Evolutionary conservation across 2,888 invertebrate species (phyloP).

Genomic region (Drosophila fulvimacula): DNA sequence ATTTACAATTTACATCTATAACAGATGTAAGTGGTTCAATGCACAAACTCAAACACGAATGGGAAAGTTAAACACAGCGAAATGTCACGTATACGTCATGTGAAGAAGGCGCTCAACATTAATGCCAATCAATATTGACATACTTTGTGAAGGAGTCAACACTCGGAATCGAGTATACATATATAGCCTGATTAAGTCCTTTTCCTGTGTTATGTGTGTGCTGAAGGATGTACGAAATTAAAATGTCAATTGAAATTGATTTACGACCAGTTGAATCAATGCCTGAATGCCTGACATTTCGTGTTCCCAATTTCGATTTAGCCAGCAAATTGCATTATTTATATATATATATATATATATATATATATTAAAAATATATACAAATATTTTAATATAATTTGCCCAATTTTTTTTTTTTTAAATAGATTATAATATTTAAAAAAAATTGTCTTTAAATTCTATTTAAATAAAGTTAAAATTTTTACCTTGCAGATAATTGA

Average conservation of each 20-base stretch:
- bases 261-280: slow-evolving; percentile 58
- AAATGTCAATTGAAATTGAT: slow-evolving; percentile 72
- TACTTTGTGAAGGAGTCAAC: slow-evolving; percentile 2
- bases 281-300: slow-evolving; percentile 33
- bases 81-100: slow-evolving; percentile 56
- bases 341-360: too few species aligned
- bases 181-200: not conserved
- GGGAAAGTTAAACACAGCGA: slow-evolving; percentile 44
- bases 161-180: not conserved
- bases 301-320: slow-evolving; percentile 18
- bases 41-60: slow-evolving; percentile 20
- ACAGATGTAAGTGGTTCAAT: not conserved
- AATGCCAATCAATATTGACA: slow-evolving; percentile 32
- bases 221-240: slow-evolving; percentile 52
- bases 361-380: too few species aligned
- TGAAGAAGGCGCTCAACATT: slow-evolving; percentile 27
- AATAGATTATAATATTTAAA: too few species aligned
- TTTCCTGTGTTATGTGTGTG: not conserved
- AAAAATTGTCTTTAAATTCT: too few species aligned
- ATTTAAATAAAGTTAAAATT: too few species aligned
- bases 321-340: slow-evolving; percentile 8
- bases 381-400: too few species aligned
- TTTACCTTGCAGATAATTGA: too few species aligned
- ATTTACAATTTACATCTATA: not conserved
- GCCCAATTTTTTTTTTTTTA: too few species aligned